Evolutionary conservation across 1,140 invertebrate genomes (phyloP).

Genomic region (Drosophila leontia): DNA sequence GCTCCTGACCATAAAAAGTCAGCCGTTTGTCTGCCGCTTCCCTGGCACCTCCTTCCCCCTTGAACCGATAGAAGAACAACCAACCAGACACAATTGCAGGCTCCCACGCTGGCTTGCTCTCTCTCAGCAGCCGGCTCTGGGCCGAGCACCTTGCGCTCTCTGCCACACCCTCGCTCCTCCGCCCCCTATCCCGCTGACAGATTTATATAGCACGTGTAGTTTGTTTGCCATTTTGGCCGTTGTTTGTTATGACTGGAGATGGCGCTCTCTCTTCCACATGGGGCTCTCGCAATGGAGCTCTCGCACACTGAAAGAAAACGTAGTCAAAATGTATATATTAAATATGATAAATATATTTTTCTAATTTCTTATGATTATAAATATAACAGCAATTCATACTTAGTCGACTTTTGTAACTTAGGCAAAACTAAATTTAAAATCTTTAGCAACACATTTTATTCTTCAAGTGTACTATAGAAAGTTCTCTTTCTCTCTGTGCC

Average conservation of each 20-base stretch:
- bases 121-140: conserved; percentile 13
- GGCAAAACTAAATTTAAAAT: neutral
- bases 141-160: neutral
- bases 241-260: conserved; percentile 74
- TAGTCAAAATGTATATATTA: too few relatives aligned
- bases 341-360: neutral
- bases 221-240: conserved; percentile 69
- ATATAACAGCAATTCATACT: neutral
- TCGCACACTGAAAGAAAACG: conserved; percentile 1
- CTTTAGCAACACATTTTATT: neutral
- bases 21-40: conserved; percentile 28
- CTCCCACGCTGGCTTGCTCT: conserved; percentile 27
- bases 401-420: neutral
- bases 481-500: neutral
- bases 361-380: neutral
- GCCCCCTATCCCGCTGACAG: neutral
- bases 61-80: conserved; percentile 11
- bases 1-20: conserved; percentile 22
- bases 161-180: conserved; percentile 2
- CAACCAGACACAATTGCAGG: conserved; percentile 42
- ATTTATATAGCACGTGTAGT: conserved; percentile 60
- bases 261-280: conserved; percentile 21
- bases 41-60: neutral
- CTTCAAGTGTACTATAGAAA: neutral
- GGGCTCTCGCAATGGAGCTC: conserved; percentile 10